Percentiles rank a stretch among this genome's conserved stretches.
Evolutionary conservation across 2,888 invertebrate genomes (phyloP).

Genomic region (Sinhomidia bicolor): DNA sequence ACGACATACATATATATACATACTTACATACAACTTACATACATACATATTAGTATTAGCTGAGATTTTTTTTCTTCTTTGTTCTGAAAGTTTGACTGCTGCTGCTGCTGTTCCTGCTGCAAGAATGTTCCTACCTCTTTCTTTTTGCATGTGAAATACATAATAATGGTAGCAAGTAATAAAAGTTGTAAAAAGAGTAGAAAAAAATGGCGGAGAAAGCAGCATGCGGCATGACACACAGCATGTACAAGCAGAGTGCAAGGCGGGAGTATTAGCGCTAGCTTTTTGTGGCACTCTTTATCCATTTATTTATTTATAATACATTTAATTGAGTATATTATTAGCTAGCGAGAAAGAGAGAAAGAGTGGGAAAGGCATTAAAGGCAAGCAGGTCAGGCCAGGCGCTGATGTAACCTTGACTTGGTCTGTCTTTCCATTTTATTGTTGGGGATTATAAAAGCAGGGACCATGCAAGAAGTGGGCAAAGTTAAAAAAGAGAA

Average conservation of each 20-base stretch:
- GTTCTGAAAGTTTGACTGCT: not conserved
- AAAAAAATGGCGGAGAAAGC: not conserved
- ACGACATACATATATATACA: no score
- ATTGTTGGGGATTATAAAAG: not conserved
- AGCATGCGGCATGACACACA: constrained; percentile 21
- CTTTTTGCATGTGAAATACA: constrained; percentile 31
- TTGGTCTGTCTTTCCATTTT: constrained; percentile 31
- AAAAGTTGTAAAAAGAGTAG: constrained; percentile 1
- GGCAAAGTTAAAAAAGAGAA: no score
- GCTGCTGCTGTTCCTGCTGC: not conserved
- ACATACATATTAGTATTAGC: no score
- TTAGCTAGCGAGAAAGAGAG: not conserved
- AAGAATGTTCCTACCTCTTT: not conserved
- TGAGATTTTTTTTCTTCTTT: constrained; percentile 39
- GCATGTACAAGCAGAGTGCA: not conserved
- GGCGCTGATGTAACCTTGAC: constrained; percentile 18
- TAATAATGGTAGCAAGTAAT: not conserved
- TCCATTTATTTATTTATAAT: constrained; percentile 34
- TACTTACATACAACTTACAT: no score
- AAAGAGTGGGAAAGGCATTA: not conserved
- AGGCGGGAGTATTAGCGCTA: no score
- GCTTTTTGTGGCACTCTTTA: constrained; percentile 5
- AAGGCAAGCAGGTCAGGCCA: no score
- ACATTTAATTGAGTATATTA: constrained; percentile 37
- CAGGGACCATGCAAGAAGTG: not conserved